Base-by-base conservation (phyloP, 1,140 invertebrate species). In the Lordiphosa collinella region DNA sequence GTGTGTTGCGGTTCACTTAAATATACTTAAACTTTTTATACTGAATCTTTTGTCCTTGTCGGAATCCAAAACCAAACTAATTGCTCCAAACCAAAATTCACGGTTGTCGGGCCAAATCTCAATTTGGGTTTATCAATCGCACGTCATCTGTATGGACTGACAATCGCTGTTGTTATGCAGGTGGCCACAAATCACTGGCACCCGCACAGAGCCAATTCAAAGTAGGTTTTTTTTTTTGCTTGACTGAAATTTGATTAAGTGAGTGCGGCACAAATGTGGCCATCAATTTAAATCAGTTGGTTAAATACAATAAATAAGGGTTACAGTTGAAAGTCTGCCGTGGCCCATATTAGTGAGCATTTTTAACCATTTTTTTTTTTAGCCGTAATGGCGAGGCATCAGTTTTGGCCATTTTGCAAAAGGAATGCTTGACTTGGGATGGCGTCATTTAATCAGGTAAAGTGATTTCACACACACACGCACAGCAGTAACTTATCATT, bases 391-490 rank as follows among this genome's bases (percentile, higher is more conserved):
- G 59, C 54, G 29, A 38, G 48, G 44, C 59, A 69, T 69, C 56
- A 56, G 41, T 58, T 56, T 69, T 58, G 60, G 50, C 67, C 74
- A 63, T 68, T 58, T 57, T 55, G 52, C 43, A 44, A 61, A 60
- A 65, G 40, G 36, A 55, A 48, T 60, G 68, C 41, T 50, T 48
- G 41, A 52, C 48, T 32, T 60, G 49, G 72, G 61, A 61, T 69
- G 74, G 68, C 68, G 72, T 59, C 72, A 82, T 84, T 84, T 84
- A 84, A 84, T 84, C 78, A 84, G 78, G 64, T 73, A 84, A 84
- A 84, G 78, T 84, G 78, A 84, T 84, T 84, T 84, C 41, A 11
- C 43, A 18, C 53, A 11, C 48, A 18, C 53, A 44, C 25, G 40
- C 38, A 31, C 40, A 46, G 41, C 46, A 67, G 61, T 50, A 80